Conservation (phyloP, 30 jellyfish, hydroid and myxozoan species). For the Cassiopea xamachana region DNA sequence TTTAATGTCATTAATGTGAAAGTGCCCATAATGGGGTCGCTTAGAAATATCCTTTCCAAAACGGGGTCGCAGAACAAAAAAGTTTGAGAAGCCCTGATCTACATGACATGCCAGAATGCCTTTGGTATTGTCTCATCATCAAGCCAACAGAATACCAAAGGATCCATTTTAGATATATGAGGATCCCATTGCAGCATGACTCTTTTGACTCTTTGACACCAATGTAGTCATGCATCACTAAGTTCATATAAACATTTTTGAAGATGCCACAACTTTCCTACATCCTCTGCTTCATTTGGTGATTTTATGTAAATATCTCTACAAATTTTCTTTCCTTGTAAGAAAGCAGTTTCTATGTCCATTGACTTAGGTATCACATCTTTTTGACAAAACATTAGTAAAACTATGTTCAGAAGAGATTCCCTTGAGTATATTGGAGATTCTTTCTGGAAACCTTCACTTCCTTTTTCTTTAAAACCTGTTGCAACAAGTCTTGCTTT, state of each 20-base stretch:
- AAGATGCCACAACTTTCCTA: neutral
- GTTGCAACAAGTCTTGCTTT: neutral
- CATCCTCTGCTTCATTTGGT: neutral
- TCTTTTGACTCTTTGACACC: neutral
- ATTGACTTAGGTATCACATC: neutral
- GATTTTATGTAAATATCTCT: neutral
- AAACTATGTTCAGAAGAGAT: neutral
- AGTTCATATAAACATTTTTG: neutral
- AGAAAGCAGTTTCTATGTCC: neutral
- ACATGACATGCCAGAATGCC: neutral
- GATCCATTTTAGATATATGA: neutral
- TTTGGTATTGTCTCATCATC: neutral
- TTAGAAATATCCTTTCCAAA: too few relatives aligned
- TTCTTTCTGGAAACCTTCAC: neutral
- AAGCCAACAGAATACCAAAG: neutral
- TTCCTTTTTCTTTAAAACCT: neutral
- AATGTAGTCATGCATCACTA: neutral
- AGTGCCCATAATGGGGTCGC: too few relatives aligned
- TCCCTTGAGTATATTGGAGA: neutral
- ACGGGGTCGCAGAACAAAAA: too few relatives aligned
- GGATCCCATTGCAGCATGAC: neutral
- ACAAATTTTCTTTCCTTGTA: neutral
- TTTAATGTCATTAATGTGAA: too few relatives aligned
- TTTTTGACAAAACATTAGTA: neutral
- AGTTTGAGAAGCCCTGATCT: neutral